Conservation (phyloP, 1,140 invertebrate species). For the Sitodiplosis mosellana region DNA sequence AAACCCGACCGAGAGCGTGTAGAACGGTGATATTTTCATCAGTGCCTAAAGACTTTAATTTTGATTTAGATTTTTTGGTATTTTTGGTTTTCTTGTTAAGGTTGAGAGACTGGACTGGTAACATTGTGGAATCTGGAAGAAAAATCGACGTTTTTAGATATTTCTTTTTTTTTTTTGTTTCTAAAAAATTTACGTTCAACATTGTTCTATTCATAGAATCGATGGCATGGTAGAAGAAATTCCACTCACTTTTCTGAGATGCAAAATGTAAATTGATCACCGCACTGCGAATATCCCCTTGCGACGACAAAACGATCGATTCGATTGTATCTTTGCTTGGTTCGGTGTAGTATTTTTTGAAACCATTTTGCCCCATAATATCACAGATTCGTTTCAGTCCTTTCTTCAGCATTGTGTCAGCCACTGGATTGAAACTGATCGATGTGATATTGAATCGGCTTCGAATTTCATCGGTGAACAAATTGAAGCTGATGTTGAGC, state of each 20-base stretch:
- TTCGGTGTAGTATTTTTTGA: slow-evolving; percentile 28
- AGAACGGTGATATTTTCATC: slow-evolving; percentile 48
- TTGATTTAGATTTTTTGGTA: neutral
- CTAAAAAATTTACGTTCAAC: no score
- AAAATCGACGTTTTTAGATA: no score
- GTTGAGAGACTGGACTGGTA: no score
- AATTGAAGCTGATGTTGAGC: slow-evolving; percentile 34
- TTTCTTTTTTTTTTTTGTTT: no score
- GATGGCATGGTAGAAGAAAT: no score
- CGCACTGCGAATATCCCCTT: slow-evolving; percentile 49
- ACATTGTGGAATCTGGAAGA: no score
- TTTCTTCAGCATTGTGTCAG: slow-evolving; percentile 40
- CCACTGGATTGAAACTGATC: slow-evolving; percentile 47
- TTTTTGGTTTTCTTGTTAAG: neutral
- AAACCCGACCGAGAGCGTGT: slow-evolving; percentile 52
- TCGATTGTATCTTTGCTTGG: slow-evolving; percentile 37
- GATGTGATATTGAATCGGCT: slow-evolving; percentile 37
- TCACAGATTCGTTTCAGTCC: slow-evolving; percentile 39
- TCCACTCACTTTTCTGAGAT: slow-evolving; percentile 37
- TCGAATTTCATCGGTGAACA: slow-evolving; percentile 40
- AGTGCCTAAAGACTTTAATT: slow-evolving; percentile 33
- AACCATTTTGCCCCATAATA: slow-evolving; percentile 30
- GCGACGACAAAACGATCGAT: slow-evolving; percentile 42
- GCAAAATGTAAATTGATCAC: slow-evolving; percentile 52
- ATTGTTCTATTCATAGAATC: slow-evolving; percentile 12